phyloP scores from a whole-genome alignment of 35 echinoderm and acorn worm species.

The Anneissia japonica region DNA sequence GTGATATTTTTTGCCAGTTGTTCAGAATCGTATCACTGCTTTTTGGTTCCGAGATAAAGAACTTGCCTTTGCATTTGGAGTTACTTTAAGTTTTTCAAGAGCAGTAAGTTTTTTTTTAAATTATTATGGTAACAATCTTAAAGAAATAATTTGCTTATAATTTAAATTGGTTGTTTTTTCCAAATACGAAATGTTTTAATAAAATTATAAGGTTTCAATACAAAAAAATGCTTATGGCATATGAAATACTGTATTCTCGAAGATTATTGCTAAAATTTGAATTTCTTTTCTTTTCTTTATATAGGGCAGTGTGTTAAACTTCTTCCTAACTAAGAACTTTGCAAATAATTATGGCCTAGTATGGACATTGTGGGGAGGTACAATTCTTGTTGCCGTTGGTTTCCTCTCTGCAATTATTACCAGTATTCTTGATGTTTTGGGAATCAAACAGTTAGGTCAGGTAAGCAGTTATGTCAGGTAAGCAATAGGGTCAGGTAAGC shows the following conservation, averaged over 20 bases:
- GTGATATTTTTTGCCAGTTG: conserved; percentile 42
- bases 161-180: no score
- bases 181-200: no score
- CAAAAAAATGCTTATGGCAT: background rate
- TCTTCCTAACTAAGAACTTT: conserved; percentile 59
- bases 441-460: conserved; percentile 62
- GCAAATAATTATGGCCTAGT: conserved; percentile 41
- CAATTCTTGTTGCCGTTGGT: conserved; percentile 39
- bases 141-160: no score
- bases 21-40: conserved; percentile 81
- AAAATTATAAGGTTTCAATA: background rate
- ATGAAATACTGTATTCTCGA: no score
- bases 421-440: conserved; percentile 47
- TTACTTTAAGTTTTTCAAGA: conserved; percentile 63
- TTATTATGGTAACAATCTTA: no score
- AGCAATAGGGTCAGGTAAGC: no score
- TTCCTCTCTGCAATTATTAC: conserved; percentile 52
- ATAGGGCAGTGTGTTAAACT: conserved; percentile 74
- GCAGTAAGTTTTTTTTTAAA: conserved; percentile 21
- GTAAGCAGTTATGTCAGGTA: no score
- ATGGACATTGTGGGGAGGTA: conserved; percentile 67
- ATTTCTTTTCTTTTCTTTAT: background rate
- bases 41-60: conserved; percentile 78
- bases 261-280: no score
- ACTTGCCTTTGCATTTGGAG: conserved; percentile 68